These are phyloP conservation scores for Phoeniculus purpureus DNA, from an alignment of 2,797 vertebrate genomes.

Conservation along the genomic window DNA sequence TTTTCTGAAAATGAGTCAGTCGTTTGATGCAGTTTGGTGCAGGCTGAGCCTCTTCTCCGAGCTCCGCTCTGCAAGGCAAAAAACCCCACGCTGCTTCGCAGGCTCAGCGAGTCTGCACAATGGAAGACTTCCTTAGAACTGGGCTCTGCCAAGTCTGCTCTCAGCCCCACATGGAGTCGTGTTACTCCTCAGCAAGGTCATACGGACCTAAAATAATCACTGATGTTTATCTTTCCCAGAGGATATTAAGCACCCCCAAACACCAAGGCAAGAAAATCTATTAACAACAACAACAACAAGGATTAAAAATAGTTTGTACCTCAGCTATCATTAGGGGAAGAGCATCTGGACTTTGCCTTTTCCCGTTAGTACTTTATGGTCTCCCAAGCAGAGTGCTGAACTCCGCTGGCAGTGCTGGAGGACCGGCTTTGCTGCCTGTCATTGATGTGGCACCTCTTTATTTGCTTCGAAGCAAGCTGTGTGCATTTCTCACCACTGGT, in stretches of 20 bases:
- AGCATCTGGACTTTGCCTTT: conserved; percentile 3
- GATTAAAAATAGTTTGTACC: conserved; percentile 1
- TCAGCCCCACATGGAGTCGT: conserved; percentile 46
- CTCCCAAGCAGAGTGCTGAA: background rate
- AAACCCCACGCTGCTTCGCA: conserved; percentile 53
- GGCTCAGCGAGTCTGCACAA: conserved; percentile 67
- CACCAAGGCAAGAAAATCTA: conserved; percentile 37
- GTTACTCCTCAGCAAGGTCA: conserved; percentile 60
- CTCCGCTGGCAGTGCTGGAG: background rate
- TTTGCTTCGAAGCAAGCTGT: background rate
- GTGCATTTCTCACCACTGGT: background rate
- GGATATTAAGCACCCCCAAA: conserved; percentile 58
- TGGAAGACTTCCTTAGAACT: conserved; percentile 56
- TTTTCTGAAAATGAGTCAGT: conserved; percentile 67
- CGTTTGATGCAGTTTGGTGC: conserved; percentile 42
- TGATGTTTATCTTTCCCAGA: conserved; percentile 62
- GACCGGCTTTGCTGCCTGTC: background rate
- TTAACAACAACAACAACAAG: background rate
- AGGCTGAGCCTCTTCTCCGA: conserved; percentile 31
- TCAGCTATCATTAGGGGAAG: background rate
- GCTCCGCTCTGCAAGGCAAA: conserved; percentile 32
- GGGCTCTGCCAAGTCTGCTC: conserved; percentile 50
- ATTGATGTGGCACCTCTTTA: background rate
- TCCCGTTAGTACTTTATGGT: conserved; percentile 23
- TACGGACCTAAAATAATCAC: conserved; percentile 59